Base-by-base conservation (phyloP, 2,888 invertebrate genomes). In the Azorinus chamasolen region DNA sequence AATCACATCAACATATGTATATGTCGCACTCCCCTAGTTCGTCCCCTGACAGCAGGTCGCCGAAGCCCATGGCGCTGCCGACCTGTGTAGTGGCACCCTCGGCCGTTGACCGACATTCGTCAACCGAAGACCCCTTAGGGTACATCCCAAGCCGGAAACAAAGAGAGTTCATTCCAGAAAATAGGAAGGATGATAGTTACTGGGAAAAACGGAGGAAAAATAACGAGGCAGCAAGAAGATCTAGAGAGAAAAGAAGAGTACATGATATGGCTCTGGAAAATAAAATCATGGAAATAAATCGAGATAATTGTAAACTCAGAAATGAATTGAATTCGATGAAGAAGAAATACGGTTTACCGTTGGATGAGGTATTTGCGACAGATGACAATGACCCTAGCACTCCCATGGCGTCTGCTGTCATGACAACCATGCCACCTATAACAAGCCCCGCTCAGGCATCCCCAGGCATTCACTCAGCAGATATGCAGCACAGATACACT, bases 211-310 rank as follows among this genome's bases (percentile, higher is more conserved):
- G 99, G 69, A 95, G 98, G 79, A 95, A 98, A 73, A 99, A 99
- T 94, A 99, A 99, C 93, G 98, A 98, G 93, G 99, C 99, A 0
- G 99, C 99, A 69, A 98, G 99, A 92, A 94, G 98, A 51, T 98
- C 98, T 6, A 95, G 98, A n/a, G 98, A 99, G 93, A 99, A 99
- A 93, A 95, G 98, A 48, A 96, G 98, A 54, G 96, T 97, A 94
- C 98, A 99, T 92, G 98, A 99, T 93, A 97, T 98, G 97, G 97
- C 98, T 1, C 94, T 99, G 75, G 99, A 99, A 91, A 97, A 97
- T 87, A 95, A 98, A 54, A 98, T 99, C 37, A 96, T 97, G 66
- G 98, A 98, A 93, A 94, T 99, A 65, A 97, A 97, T 83, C 97
- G 97, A 93, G 99, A 99, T 93, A 68, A 99, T 93, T 97, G 98